Conservation (phyloP, 2,797 vertebrate genomes). For the Myotis findleyi region DNA sequence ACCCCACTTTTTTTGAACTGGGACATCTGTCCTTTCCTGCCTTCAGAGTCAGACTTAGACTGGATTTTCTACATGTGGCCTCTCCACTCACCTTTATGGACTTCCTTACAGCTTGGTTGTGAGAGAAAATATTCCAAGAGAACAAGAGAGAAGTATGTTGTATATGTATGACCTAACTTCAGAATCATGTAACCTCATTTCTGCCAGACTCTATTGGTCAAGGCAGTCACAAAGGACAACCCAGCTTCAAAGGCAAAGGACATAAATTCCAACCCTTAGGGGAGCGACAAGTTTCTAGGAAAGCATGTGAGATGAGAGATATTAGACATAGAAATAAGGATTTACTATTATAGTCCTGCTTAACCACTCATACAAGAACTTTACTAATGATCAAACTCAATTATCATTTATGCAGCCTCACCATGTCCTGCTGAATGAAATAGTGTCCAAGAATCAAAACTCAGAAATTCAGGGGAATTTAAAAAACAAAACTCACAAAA, state of each 20-base stretch:
- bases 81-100: neutral
- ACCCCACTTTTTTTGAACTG: neutral
- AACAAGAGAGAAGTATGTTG: neutral
- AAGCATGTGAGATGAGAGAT: neutral
- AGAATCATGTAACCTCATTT: neutral
- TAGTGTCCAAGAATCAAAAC: neutral
- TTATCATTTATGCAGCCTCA: neutral
- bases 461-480: neutral
- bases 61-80: neutral
- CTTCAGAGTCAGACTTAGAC: neutral
- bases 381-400: neutral
- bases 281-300: neutral
- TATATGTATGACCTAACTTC: neutral
- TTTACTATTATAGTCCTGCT: neutral
- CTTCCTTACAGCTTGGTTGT: neutral
- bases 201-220: neutral
- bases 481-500: constrained; percentile 10
- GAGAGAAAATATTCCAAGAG: neutral
- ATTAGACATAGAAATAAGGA: neutral
- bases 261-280: neutral
- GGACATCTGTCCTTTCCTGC: neutral
- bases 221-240: neutral
- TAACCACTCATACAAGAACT: neutral
- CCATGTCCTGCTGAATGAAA: neutral
- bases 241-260: neutral